Evolutionary conservation across 2,113 vertebrate species (phyloP).

Genomic region (Glareola pratincola): DNA sequence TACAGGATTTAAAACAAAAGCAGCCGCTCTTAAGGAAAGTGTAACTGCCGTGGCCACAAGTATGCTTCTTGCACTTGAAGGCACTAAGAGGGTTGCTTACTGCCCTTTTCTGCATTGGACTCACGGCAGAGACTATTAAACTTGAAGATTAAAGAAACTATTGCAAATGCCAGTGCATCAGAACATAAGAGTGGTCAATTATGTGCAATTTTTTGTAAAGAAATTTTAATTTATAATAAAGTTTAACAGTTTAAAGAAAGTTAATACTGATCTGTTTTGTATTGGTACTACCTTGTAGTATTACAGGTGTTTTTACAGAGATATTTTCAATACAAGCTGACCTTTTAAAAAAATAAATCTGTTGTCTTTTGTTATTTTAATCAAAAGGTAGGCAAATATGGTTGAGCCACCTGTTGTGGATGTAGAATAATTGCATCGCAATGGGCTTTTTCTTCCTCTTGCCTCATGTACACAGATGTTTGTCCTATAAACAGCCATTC

Average conservation of each 20-base stretch:
- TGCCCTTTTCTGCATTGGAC: conserved; percentile 81
- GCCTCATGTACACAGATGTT: neutral
- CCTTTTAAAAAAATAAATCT: conserved; percentile 30
- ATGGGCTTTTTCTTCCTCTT: neutral
- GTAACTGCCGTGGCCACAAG: conserved; percentile 80
- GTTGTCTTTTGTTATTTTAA: conserved; percentile 44
- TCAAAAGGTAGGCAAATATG: neutral
- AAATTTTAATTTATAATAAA: conserved; percentile 89
- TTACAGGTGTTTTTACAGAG: conserved; percentile 74
- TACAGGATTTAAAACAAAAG: conserved; percentile 82
- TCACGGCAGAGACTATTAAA: conserved; percentile 86
- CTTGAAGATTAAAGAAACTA: conserved; percentile 83
- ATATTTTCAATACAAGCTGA: conserved; percentile 72
- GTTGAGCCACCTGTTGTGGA: neutral
- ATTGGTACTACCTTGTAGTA: conserved; percentile 74
- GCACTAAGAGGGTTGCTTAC: conserved; percentile 79
- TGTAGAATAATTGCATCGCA: neutral
- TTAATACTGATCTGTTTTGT: conserved; percentile 78
- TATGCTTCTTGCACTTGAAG: conserved; percentile 84
- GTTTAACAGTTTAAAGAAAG: conserved; percentile 87
- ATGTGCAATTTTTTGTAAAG: conserved; percentile 93
- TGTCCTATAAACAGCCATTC: neutral
- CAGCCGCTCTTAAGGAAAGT: conserved; percentile 80
- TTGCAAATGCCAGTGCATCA: conserved; percentile 84
- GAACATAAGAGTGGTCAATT: conserved; percentile 84